phyloP scores from a whole-genome alignment of 2,888 invertebrate species.

The Priapulus caudatus region DNA sequence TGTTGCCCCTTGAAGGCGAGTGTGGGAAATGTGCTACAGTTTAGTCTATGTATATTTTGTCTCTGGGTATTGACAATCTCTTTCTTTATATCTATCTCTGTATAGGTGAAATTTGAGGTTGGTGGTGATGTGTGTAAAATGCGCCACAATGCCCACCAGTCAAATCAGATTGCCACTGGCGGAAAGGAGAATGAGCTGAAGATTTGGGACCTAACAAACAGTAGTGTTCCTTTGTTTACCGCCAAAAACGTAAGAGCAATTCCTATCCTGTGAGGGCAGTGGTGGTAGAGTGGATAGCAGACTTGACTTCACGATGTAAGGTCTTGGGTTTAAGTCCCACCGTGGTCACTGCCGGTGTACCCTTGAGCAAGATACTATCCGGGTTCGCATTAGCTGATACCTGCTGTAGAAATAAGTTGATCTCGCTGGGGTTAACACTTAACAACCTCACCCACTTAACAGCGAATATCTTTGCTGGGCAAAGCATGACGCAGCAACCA shows the following conservation, averaged over 20 bases:
- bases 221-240: constrained; percentile 42
- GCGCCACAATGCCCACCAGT: constrained; percentile 48
- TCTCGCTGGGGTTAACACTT: too few species aligned
- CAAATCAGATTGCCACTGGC: constrained; percentile 62
- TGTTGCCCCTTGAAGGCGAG: neutral
- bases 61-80: neutral
- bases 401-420: too few species aligned
- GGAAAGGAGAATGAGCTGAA: constrained; percentile 80
- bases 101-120: constrained; percentile 36
- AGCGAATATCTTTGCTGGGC: too few species aligned
- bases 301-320: too few species aligned
- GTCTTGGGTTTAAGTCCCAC: too few species aligned
- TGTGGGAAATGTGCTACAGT: neutral
- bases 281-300: too few species aligned
- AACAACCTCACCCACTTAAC: too few species aligned
- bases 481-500: too few species aligned
- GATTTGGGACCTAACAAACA: constrained; percentile 56
- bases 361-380: too few species aligned
- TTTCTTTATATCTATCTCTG: neutral
- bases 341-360: too few species aligned
- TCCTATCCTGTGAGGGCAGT: too few species aligned
- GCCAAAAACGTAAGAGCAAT: constrained; percentile 56
- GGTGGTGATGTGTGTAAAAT: constrained; percentile 53
- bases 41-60: neutral
- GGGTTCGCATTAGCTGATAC: too few species aligned